Percentiles rank a stretch among this genome's conserved stretches.
Conservation (phyloP, 2,888 invertebrate genomes). For the Peribatodes rhomboidaria region DNA sequence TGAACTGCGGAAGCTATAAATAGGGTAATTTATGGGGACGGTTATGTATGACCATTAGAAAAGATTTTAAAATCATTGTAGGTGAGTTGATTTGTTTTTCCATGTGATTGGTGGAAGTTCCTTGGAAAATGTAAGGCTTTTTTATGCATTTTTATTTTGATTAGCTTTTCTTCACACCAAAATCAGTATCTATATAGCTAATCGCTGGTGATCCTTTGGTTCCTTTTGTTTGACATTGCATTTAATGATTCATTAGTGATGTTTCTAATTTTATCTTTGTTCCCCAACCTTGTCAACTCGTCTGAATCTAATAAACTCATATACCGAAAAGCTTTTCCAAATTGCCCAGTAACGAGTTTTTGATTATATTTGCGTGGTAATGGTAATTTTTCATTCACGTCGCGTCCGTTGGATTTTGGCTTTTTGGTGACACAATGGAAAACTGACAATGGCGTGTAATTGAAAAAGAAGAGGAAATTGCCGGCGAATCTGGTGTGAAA, state of each 20-base stretch:
- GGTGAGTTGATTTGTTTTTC: not conserved
- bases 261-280: not conserved
- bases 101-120: not conserved
- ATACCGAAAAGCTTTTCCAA: conserved; percentile 11
- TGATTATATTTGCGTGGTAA: conserved; percentile 31
- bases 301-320: conserved; percentile 1
- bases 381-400: conserved; percentile 17
- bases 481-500: conserved; percentile 13
- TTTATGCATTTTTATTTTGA: not conserved
- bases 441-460: conserved; percentile 18
- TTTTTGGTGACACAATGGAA: conserved; percentile 19
- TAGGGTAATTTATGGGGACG: conserved; percentile 51
- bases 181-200: too few species aligned
- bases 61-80: conserved; percentile 1
- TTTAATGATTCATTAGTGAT: not conserved
- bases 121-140: not conserved
- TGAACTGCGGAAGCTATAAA: conserved; percentile 57
- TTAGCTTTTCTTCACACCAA: too few species aligned
- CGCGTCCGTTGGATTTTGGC: conserved; percentile 10
- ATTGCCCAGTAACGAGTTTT: conserved; percentile 27
- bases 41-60: conserved; percentile 17
- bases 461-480: conserved; percentile 23
- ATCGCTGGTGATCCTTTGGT: too few species aligned
- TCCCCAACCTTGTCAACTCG: not conserved
- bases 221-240: not conserved